These are phyloP conservation scores for Lota lota DNA, from an alignment of 2,113 vertebrate species.

Conservation along the genomic window DNA sequence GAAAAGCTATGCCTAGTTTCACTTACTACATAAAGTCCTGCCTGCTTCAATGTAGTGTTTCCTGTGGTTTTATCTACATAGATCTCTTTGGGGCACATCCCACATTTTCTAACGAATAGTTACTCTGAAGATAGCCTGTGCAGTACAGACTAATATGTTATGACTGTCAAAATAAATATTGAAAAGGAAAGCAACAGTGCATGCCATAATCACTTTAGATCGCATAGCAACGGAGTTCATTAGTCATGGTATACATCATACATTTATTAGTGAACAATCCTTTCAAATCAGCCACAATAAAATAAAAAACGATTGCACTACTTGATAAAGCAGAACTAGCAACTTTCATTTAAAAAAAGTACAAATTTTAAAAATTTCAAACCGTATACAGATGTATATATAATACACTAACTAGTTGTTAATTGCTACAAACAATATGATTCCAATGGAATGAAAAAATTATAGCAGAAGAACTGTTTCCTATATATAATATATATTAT, in stretches of 20 bases:
- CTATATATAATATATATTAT: conserved; percentile 95
- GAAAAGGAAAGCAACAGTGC: background rate
- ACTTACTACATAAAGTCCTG: too few relatives aligned
- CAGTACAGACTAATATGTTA: too few relatives aligned
- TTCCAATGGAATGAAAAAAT: conserved; percentile 98
- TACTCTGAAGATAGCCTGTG: too few relatives aligned
- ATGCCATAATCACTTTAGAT: background rate
- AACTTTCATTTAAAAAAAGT: conserved; percentile 99
- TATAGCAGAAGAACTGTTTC: conserved; percentile 96
- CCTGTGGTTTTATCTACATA: too few relatives aligned
- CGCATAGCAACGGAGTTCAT: conserved; percentile 16
- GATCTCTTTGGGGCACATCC: too few relatives aligned
- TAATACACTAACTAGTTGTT: conserved; percentile 99
- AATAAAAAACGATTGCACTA: conserved; percentile 99
- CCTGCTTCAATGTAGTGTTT: too few relatives aligned
- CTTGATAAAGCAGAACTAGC: conserved; percentile 99
- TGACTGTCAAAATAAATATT: background rate
- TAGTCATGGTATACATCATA: conserved; percentile 92
- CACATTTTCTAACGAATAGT: too few relatives aligned
- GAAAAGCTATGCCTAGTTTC: too few relatives aligned
- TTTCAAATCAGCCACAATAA: conserved; percentile 99
- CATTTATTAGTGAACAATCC: conserved; percentile 99
- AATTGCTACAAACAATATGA: conserved; percentile 99
- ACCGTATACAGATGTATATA: conserved; percentile 99
- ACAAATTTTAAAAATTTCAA: conserved; percentile 99